phyloP scores from a whole-genome alignment of 2,113 vertebrate genomes.

The Pluvialis apricaria region DNA sequence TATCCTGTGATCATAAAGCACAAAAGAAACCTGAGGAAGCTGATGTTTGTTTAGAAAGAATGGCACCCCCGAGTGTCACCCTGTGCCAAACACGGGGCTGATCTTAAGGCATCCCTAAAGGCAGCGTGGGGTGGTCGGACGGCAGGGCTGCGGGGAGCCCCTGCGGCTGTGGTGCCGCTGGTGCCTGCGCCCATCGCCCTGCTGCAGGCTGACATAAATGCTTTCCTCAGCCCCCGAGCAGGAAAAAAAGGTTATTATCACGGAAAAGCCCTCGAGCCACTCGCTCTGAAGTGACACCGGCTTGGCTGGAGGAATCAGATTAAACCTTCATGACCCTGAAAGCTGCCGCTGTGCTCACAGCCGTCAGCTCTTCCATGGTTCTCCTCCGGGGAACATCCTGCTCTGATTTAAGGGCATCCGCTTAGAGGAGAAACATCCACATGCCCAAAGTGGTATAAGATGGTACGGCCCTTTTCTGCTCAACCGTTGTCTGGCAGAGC shows the following conservation, averaged over 20 bases:
- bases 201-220: not conserved
- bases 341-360: accelerated
- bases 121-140: not conserved
- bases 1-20: not conserved
- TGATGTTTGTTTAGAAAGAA: not conserved
- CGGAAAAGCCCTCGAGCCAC: not conserved
- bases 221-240: not conserved
- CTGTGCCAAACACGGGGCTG: not conserved
- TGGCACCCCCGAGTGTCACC: not conserved
- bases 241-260: not conserved
- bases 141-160: not conserved
- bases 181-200: not conserved
- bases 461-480: not conserved
- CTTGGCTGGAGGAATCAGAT: not conserved
- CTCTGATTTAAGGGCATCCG: not conserved
- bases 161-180: no score
- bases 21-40: not conserved
- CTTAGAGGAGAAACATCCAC: not conserved
- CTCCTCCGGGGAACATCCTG: not conserved
- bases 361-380: not conserved
- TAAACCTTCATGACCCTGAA: not conserved
- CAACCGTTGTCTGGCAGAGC: not conserved
- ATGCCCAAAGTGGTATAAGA: not conserved
- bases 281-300: not conserved
- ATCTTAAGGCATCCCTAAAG: not conserved